Conservation (phyloP, 2,113 vertebrate species). For the Haemorhous mexicanus region DNA sequence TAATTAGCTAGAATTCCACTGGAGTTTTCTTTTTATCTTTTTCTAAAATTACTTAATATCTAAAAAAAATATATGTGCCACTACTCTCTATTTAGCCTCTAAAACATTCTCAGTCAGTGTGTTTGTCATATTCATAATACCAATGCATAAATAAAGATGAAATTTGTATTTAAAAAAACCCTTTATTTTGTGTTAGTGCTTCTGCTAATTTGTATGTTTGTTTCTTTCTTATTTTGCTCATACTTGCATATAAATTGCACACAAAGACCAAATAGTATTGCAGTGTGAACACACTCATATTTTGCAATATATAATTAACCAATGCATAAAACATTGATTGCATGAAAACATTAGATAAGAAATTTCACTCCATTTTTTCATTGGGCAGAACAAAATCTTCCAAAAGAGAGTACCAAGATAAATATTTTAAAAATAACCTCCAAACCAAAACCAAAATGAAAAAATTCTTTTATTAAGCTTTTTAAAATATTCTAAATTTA, state of each 20-base stretch:
- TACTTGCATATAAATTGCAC: not conserved
- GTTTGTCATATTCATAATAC: not conserved
- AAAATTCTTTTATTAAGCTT: not conserved
- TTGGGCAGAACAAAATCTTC: not conserved
- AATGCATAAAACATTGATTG: conserved; percentile 9
- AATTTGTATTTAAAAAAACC: not conserved
- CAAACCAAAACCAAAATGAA: accelerated
- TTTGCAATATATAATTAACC: not conserved
- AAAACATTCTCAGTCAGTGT: not conserved
- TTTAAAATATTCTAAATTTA: not conserved
- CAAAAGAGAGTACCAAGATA: not conserved
- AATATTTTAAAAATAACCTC: not conserved
- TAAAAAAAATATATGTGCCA: not conserved
- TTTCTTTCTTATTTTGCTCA: not conserved
- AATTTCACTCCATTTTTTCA: not conserved
- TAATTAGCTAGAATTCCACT: not conserved
- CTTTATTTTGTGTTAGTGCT: not conserved
- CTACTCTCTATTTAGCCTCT: not conserved
- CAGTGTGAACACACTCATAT: not conserved
- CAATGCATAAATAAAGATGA: not conserved
- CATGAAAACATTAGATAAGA: not conserved
- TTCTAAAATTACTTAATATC: not conserved
- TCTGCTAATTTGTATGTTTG: not conserved
- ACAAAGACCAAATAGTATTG: not conserved
- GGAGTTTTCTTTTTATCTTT: not conserved